phyloP scores from a whole-genome alignment of 2,113 vertebrate genomes.

The Archocentrus centrarchus region DNA sequence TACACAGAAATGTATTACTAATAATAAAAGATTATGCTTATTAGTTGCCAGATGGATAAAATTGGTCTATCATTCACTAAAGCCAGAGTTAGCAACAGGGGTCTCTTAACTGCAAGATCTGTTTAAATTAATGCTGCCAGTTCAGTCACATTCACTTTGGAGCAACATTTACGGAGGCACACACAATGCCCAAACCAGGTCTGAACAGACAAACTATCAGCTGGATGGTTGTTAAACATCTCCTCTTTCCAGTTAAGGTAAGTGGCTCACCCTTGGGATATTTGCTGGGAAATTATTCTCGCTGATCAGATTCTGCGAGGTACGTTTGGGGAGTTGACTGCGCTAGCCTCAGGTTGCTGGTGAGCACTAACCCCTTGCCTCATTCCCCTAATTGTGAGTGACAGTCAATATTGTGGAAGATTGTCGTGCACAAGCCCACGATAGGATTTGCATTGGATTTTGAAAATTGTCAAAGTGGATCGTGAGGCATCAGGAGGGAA shows the following conservation, averaged over 20 bases:
- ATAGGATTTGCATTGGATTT: slow-evolving; percentile 85
- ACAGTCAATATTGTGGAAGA: slow-evolving; percentile 80
- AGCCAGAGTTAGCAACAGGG: slow-evolving; percentile 65
- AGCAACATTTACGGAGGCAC: slow-evolving; percentile 54
- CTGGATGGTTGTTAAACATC: slow-evolving; percentile 75
- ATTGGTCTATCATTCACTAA: slow-evolving; percentile 67
- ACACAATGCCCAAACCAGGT: slow-evolving; percentile 52
- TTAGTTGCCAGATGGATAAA: slow-evolving; percentile 63
- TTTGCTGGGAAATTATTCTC: slow-evolving; percentile 79
- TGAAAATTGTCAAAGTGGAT: slow-evolving; percentile 81
- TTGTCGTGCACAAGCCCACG: slow-evolving; percentile 56
- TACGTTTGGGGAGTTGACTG: slow-evolving; percentile 70
- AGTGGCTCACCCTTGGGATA: slow-evolving; percentile 80
- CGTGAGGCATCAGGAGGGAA: slow-evolving; percentile 69
- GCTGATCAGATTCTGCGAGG: slow-evolving; percentile 80
- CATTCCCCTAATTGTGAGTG: slow-evolving; percentile 78
- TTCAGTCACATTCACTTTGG: slow-evolving; percentile 62
- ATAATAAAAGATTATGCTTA: slow-evolving; percentile 65
- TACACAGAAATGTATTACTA: slow-evolving; percentile 60
- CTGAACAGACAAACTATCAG: slow-evolving; percentile 67
- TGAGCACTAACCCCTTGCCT: slow-evolving; percentile 67
- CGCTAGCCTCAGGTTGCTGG: slow-evolving; percentile 74
- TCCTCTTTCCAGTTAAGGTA: slow-evolving; percentile 78
- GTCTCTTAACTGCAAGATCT: slow-evolving; percentile 55
- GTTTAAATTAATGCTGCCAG: slow-evolving; percentile 60